Evolutionary conservation across 2,113 vertebrate genomes (phyloP).

Genomic region (Mixornis gularis): DNA sequence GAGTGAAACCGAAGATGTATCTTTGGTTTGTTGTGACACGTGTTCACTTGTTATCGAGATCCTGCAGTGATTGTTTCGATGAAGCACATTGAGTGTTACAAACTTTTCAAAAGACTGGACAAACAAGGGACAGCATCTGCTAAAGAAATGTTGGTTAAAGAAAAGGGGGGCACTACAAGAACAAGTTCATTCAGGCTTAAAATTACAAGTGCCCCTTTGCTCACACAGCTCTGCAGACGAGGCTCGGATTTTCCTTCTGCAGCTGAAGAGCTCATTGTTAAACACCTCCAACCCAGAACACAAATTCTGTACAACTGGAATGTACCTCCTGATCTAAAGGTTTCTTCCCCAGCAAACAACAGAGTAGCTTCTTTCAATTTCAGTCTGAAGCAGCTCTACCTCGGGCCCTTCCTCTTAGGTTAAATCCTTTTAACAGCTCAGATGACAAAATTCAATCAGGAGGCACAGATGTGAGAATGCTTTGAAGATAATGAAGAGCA

Average conservation of each 20-base stretch:
- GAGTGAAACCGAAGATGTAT: constrained; percentile 64
- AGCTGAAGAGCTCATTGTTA: neutral
- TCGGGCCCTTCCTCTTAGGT: neutral
- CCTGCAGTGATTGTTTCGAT: constrained; percentile 33
- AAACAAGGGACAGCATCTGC: neutral
- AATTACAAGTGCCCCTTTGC: neutral
- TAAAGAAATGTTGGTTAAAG: neutral
- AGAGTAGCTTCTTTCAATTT: neutral
- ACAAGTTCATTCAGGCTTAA: neutral
- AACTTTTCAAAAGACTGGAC: neutral
- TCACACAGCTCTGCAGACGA: neutral
- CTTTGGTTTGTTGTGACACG: constrained; percentile 72
- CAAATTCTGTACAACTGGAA: neutral
- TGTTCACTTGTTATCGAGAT: constrained; percentile 77
- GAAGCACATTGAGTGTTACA: neutral
- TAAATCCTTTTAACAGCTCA: constrained; percentile 13
- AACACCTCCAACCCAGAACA: neutral
- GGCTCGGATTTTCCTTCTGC: neutral
- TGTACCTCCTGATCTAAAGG: neutral
- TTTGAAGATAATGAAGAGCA: neutral
- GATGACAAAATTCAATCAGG: neutral
- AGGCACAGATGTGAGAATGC: neutral
- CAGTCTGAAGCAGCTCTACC: neutral
- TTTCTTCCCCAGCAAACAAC: neutral
- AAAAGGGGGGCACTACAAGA: neutral